Conservation (phyloP, 2,888 invertebrate species). For the Carpatolechia fugitivella region DNA sequence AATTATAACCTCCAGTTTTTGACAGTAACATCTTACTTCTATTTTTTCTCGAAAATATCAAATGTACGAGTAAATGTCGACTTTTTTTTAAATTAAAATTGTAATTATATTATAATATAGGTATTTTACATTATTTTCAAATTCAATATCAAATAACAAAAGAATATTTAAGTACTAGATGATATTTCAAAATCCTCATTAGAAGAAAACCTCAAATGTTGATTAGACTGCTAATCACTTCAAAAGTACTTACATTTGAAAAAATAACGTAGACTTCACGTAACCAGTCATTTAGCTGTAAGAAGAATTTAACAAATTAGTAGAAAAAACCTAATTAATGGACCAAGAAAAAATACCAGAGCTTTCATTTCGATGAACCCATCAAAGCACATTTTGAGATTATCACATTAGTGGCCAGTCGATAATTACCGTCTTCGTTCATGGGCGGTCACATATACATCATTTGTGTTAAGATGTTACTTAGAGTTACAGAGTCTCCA, state of each 20-base stretch:
- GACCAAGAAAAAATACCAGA: conserved; percentile 31
- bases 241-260: background rate
- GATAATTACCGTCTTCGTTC: conserved; percentile 66
- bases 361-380: conserved; percentile 61
- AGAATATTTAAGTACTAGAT: too few relatives aligned
- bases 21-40: too few relatives aligned
- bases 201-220: background rate
- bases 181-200: too few relatives aligned
- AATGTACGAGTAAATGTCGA: too few relatives aligned
- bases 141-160: too few relatives aligned
- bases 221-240: background rate
- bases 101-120: too few relatives aligned
- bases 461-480: conserved; percentile 75
- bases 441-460: conserved; percentile 73
- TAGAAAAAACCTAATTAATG: conserved; percentile 51
- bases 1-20: too few relatives aligned
- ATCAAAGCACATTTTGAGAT: conserved; percentile 66
- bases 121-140: too few relatives aligned
- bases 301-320: conserved; percentile 29
- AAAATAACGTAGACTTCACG: background rate
- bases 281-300: conserved; percentile 10
- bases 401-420: conserved; percentile 64
- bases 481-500: conserved; percentile 45
- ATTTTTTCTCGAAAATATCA: too few relatives aligned
- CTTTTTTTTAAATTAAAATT: too few relatives aligned